phyloP scores from a whole-genome alignment of 2,888 invertebrate species.

The Desoria tigrina region DNA sequence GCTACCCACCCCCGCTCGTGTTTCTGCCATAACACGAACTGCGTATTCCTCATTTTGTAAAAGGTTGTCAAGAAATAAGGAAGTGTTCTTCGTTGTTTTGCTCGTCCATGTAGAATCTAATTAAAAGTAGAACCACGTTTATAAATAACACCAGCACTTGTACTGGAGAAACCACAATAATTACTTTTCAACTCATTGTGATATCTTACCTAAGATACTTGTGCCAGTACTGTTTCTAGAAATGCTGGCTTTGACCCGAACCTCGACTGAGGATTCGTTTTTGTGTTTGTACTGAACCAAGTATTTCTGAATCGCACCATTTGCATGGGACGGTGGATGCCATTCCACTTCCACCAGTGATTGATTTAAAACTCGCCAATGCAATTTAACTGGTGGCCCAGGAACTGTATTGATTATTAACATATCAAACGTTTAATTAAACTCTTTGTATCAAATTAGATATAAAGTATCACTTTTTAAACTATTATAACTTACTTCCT shows the following conservation, averaged over 20 bases:
- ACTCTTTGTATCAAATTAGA: neutral
- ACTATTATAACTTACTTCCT: slow-evolving; percentile 38
- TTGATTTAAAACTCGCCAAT: slow-evolving; percentile 44
- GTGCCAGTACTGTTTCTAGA: neutral
- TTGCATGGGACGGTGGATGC: slow-evolving; percentile 37
- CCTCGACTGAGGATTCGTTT: slow-evolving; percentile 9
- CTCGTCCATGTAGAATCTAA: slow-evolving; percentile 30
- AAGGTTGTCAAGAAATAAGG: slow-evolving; percentile 39
- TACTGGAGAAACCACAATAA: too few relatives aligned
- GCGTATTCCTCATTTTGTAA: slow-evolving; percentile 37
- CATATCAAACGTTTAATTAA: slow-evolving; percentile 2
- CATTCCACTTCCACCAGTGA: slow-evolving; percentile 41
- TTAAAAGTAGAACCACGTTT: neutral
- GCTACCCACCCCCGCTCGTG: slow-evolving; percentile 45
- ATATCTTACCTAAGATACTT: too few relatives aligned
- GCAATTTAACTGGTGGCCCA: slow-evolving; percentile 38
- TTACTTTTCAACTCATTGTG: too few relatives aligned
- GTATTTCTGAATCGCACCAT: slow-evolving; percentile 45
- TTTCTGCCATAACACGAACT: slow-evolving; percentile 48
- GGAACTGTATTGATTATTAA: slow-evolving; percentile 41
- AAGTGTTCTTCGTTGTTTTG: slow-evolving; percentile 41
- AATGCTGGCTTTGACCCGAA: slow-evolving; percentile 19
- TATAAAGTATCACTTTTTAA: neutral
- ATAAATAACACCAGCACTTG: neutral
- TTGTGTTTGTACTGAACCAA: slow-evolving; percentile 46